Conservation (phyloP, 2,113 vertebrate species). For the Dendropsophus ebraccatus region DNA sequence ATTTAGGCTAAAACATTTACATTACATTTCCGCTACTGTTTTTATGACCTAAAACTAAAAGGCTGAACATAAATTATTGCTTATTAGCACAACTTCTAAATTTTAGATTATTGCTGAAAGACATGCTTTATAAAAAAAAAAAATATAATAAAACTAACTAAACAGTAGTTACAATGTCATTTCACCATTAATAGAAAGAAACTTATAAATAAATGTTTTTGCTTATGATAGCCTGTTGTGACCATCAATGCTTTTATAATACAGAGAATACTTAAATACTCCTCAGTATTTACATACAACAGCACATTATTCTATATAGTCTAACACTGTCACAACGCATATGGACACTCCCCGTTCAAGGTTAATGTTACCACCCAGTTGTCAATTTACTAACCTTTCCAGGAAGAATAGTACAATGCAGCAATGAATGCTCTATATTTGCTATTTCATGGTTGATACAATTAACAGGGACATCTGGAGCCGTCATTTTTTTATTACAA, state of each 20-base stretch:
- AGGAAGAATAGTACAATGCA: no score
- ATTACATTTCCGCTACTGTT: background rate
- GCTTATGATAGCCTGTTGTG: background rate
- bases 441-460: no score
- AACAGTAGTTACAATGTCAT: background rate
- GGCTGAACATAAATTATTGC: background rate
- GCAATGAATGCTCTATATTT: no score
- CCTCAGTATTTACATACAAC: no score
- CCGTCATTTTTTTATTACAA: no score
- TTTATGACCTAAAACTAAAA: background rate
- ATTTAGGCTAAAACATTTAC: background rate
- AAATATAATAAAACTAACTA: background rate
- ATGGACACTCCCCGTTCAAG: no score
- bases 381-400: no score
- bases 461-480: no score
- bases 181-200: background rate
- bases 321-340: no score
- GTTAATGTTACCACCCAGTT: no score
- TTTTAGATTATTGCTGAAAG: background rate
- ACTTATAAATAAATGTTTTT: background rate
- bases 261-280: background rate
- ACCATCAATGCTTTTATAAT: constrained; percentile 11
- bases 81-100: background rate
- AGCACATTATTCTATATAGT: no score
- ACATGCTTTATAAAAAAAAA: background rate